Conservation (phyloP, 2,888 invertebrate species). For the Anodontia alba region DNA sequence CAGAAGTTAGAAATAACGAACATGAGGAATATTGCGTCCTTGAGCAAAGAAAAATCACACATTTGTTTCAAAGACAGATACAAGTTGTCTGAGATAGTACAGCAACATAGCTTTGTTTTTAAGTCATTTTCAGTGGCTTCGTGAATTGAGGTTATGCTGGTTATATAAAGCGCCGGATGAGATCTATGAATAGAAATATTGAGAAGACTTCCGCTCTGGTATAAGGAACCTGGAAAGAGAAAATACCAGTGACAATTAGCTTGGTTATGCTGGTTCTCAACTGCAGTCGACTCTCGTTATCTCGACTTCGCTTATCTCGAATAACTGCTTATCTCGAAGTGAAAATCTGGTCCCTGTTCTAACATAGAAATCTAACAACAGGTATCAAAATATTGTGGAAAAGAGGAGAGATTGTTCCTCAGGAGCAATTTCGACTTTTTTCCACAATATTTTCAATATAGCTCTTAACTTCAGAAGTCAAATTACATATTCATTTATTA, state of each 20-base stretch:
- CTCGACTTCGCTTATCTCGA: no score
- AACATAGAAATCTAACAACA: no score
- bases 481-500: no score
- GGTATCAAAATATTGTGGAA: no score
- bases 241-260: not conserved
- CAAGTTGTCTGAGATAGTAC: constrained; percentile 66
- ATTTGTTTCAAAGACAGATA: constrained; percentile 86
- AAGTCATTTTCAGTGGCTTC: constrained; percentile 61
- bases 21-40: constrained; percentile 94
- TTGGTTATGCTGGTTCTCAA: no score
- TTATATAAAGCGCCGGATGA: constrained; percentile 82
- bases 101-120: constrained; percentile 77
- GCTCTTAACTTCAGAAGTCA: no score
- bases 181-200: constrained; percentile 86
- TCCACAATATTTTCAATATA: no score
- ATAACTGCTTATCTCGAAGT: no score
- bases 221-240: constrained; percentile 89
- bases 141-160: constrained; percentile 82
- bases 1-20: constrained; percentile 95
- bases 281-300: no score
- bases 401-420: no score
- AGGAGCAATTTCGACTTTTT: no score
- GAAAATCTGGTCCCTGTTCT: no score
- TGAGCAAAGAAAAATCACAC: constrained; percentile 94
- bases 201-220: constrained; percentile 92